Conservation (phyloP, 2,888 invertebrate genomes). For the Hololepta plana region DNA sequence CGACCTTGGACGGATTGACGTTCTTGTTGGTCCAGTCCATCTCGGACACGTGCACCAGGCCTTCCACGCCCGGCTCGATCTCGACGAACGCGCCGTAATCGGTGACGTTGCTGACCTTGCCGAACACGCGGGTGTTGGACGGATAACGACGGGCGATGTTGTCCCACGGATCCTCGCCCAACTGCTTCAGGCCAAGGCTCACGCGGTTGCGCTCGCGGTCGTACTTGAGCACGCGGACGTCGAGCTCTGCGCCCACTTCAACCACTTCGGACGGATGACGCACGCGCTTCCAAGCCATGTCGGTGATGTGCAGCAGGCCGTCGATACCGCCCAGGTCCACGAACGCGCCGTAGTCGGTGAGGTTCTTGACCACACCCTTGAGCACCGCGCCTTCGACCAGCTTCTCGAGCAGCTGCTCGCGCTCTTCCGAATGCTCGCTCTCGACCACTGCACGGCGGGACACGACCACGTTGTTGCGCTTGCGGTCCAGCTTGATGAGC, state of each 20-base stretch:
- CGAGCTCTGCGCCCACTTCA: no score
- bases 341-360: constrained; percentile 3
- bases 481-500: no score
- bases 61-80: constrained; percentile 1
- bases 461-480: no score
- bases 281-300: constrained; percentile 1
- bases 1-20: no score
- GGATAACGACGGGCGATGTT: background rate
- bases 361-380: background rate
- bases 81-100: constrained; percentile 4
- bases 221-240: background rate
- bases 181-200: constrained; percentile 2
- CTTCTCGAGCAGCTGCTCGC: no score
- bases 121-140: background rate
- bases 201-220: background rate
- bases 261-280: constrained; percentile 3
- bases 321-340: constrained; percentile 1
- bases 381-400: constrained; percentile 1
- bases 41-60: constrained; percentile 1
- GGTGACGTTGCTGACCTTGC: background rate
- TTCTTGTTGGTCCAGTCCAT: no score
- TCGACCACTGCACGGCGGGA: no score
- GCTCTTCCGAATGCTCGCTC: no score
- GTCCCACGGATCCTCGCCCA: constrained; percentile 1
- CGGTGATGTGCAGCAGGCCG: constrained; percentile 3